Conservation (phyloP, 2,113 vertebrate genomes). For the Microtus oregoni region DNA sequence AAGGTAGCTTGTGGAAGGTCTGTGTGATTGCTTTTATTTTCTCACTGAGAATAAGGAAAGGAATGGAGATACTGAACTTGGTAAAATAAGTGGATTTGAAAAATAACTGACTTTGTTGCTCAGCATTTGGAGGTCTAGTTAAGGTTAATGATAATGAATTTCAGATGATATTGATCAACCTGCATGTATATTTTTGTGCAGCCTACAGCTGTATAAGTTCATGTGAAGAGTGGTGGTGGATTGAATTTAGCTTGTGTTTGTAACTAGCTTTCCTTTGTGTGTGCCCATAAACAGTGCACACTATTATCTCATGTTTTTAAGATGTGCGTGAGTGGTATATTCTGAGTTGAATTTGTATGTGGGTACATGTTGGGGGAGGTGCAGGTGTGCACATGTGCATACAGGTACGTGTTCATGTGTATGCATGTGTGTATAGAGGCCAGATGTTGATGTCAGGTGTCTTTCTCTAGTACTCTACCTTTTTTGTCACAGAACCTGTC, state of each 20-base stretch:
- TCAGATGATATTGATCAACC: neutral
- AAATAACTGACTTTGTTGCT: neutral
- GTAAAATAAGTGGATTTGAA: neutral
- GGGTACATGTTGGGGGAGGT: too few relatives aligned
- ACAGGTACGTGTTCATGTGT: neutral
- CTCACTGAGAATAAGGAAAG: neutral
- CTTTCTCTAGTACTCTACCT: neutral
- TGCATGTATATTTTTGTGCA: neutral
- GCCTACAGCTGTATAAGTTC: neutral
- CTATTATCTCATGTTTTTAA: neutral
- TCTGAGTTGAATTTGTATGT: neutral
- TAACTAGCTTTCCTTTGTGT: neutral
- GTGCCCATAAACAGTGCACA: neutral
- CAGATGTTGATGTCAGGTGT: neutral
- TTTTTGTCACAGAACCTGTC: neutral
- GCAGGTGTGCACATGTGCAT: neutral
- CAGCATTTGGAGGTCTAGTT: neutral
- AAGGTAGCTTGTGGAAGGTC: neutral
- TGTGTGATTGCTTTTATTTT: neutral
- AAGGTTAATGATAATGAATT: neutral
- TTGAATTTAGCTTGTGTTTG: conserved; percentile 4
- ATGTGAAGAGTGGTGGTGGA: neutral
- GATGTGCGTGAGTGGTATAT: neutral
- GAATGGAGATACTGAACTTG: neutral
- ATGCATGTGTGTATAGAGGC: neutral